phyloP scores from a whole-genome alignment of 2,888 invertebrate species.

The Tuta absoluta region DNA sequence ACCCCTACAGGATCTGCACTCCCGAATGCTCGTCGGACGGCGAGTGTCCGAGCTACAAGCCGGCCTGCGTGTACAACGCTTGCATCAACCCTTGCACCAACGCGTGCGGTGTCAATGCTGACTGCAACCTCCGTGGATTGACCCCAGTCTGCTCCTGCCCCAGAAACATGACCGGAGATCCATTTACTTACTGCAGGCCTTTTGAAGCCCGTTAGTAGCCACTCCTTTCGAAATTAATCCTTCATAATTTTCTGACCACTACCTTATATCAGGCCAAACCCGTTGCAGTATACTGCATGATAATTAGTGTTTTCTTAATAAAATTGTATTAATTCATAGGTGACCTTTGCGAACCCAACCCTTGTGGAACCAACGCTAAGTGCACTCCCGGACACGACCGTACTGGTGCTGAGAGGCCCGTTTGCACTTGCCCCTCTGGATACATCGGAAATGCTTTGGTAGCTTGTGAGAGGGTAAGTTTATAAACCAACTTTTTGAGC shows the following conservation, averaged over 20 bases:
- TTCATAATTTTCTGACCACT: neutral
- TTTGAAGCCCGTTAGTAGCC: slow-evolving; percentile 88
- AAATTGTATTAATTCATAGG: slow-evolving; percentile 65
- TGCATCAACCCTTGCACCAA: slow-evolving; percentile 92
- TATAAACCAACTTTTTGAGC: neutral
- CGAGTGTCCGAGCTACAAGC: slow-evolving; percentile 89
- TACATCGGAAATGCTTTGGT: slow-evolving; percentile 89
- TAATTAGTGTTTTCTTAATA: neutral
- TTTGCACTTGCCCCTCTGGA: slow-evolving; percentile 90
- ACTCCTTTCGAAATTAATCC: no score
- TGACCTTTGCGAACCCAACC: slow-evolving; percentile 92
- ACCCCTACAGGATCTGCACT: slow-evolving; percentile 87
- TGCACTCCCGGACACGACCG: slow-evolving; percentile 93
- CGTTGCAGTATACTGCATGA: slow-evolving; percentile 1
- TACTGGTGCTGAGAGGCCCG: slow-evolving; percentile 90
- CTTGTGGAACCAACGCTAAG: slow-evolving; percentile 89
- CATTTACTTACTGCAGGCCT: slow-evolving; percentile 89
- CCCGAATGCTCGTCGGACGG: slow-evolving; percentile 90
- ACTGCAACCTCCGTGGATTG: slow-evolving; percentile 88
- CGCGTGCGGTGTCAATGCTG: slow-evolving; percentile 89
- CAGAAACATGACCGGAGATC: slow-evolving; percentile 92
- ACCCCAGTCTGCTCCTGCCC: slow-evolving; percentile 94
- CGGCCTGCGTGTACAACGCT: slow-evolving; percentile 90
- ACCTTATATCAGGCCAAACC: neutral
- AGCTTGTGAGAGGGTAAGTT: slow-evolving; percentile 82